phyloP scores from a whole-genome alignment of 1,140 invertebrate species.

The Euwallacea similis region DNA sequence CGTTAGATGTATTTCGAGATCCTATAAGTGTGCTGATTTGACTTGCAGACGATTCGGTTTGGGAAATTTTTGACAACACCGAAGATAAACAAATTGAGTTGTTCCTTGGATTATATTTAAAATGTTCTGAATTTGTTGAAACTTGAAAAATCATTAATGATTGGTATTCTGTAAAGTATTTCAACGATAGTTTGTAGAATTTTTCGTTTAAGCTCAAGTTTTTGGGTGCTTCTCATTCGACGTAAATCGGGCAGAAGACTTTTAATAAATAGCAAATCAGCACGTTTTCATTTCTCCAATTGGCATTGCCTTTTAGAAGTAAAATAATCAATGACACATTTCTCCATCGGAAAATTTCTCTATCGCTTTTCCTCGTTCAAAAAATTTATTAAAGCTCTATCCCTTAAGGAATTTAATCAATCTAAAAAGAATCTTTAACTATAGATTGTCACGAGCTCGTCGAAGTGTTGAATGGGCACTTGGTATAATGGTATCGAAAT shows the following conservation, averaged over 20 bases:
- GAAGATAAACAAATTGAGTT: too few relatives aligned
- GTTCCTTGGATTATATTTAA: background rate
- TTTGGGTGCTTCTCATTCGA: slow-evolving; percentile 15
- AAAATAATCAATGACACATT: slow-evolving; percentile 22
- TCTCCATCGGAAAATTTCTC: slow-evolving; percentile 1
- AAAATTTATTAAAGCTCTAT: too few relatives aligned
- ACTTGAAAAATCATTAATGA: slow-evolving; percentile 2
- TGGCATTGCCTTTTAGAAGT: slow-evolving; percentile 14
- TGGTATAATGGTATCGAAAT: background rate
- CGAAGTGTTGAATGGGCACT: too few relatives aligned
- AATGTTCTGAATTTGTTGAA: slow-evolving; percentile 9
- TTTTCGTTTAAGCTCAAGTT: slow-evolving; percentile 15
- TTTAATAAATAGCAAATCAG: slow-evolving; percentile 20
- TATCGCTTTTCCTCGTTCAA: too few relatives aligned
- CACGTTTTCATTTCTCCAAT: slow-evolving; percentile 9
- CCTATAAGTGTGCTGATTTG: too few relatives aligned
- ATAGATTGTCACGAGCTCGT: too few relatives aligned
- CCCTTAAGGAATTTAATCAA: too few relatives aligned
- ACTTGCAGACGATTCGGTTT: too few relatives aligned
- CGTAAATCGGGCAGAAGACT: slow-evolving; percentile 20
- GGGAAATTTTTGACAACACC: too few relatives aligned
- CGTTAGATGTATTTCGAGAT: too few relatives aligned
- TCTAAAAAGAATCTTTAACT: too few relatives aligned
- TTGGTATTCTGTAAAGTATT: slow-evolving; percentile 21
- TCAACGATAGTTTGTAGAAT: slow-evolving; percentile 18